Conservation (phyloP, 2,113 vertebrate species). For the Numenius arquata region DNA sequence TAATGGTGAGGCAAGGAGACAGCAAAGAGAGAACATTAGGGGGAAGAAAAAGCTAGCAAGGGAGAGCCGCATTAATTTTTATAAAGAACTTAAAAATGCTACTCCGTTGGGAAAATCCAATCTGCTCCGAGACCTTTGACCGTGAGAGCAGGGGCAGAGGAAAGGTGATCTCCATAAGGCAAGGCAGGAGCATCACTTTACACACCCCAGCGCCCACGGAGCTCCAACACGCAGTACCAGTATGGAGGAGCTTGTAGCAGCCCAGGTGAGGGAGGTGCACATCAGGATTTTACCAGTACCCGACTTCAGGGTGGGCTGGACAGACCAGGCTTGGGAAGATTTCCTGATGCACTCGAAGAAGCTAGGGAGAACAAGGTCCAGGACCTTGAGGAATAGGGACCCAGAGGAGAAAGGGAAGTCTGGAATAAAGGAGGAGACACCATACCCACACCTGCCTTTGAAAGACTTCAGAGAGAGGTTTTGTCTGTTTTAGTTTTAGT, state of each 20-base stretch:
- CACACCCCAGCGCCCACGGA: accelerated
- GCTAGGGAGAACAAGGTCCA: neutral
- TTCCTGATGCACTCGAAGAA: neutral
- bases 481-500: neutral
- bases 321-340: neutral
- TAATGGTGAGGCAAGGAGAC: neutral
- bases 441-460: neutral
- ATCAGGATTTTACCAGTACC: neutral
- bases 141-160: neutral
- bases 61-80: neutral
- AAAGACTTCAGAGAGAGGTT: neutral
- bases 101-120: neutral
- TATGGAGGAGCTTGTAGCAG: accelerated
- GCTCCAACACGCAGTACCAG: accelerated
- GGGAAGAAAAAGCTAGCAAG: neutral
- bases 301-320: neutral
- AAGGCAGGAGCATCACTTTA: neutral
- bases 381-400: neutral
- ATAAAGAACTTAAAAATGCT: neutral
- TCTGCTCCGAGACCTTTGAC: neutral
- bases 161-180: neutral
- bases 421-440: neutral
- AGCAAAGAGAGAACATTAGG: neutral
- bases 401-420: neutral
- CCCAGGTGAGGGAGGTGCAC: neutral